Conservation (phyloP, 2,113 vertebrate species). For the Apteryx mantelli region DNA sequence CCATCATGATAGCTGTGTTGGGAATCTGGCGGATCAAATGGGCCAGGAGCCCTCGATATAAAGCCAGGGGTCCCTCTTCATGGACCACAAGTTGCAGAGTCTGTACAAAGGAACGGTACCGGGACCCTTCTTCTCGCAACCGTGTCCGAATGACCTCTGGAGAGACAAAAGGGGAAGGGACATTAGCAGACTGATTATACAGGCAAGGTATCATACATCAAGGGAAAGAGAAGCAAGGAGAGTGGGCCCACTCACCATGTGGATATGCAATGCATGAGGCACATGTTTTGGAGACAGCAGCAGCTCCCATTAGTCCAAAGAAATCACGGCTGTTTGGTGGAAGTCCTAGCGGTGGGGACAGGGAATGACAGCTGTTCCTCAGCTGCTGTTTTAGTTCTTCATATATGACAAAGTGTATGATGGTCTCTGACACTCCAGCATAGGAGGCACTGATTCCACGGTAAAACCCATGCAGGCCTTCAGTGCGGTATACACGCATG, state of each 20-base stretch:
- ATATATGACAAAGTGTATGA: conserved; percentile 74
- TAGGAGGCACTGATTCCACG: conserved; percentile 73
- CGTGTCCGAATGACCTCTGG: conserved; percentile 72
- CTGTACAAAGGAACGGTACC: conserved; percentile 65
- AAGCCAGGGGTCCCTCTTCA: conserved; percentile 61
- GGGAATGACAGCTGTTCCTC: conserved; percentile 12
- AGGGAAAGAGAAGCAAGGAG: background rate
- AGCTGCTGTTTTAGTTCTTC: conserved; percentile 67
- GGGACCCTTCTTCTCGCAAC: conserved; percentile 69
- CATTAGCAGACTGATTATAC: background rate
- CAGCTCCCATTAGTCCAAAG: conserved; percentile 69
- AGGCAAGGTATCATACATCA: background rate
- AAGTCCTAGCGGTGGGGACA: background rate
- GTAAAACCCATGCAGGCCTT: conserved; percentile 71
- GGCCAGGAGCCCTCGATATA: conserved; percentile 66
- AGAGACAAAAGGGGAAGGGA: background rate
- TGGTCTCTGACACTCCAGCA: conserved; percentile 71
- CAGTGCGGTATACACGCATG: conserved; percentile 44
- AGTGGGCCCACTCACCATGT: conserved; percentile 47
- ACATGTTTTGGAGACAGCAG: conserved; percentile 68
- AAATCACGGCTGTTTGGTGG: conserved; percentile 37
- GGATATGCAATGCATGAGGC: conserved; percentile 70
- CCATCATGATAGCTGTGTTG: conserved; percentile 70
- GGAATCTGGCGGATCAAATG: conserved; percentile 75
- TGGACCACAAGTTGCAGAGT: conserved; percentile 62